Base-by-base conservation (phyloP, 2,797 vertebrate species). In the Apogon hyalosoma region DNA sequence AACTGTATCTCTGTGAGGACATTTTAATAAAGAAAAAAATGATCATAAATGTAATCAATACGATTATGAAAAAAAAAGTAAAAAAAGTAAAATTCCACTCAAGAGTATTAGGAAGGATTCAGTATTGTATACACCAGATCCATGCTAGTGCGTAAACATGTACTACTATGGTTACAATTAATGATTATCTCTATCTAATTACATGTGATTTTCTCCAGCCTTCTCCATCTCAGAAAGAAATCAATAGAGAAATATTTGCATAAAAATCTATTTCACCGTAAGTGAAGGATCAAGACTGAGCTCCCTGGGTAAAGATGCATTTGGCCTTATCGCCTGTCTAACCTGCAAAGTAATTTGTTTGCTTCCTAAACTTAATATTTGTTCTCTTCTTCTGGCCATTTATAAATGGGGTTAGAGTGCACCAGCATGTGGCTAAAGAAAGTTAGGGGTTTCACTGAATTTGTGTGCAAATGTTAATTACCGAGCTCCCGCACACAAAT, bases 201-300 rank as follows among this genome's bases (percentile, higher is more conserved):
- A 90, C 80, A 86, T 85, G 87, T 72, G 63, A 80, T 83, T 90
- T 88, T 82, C 83, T 79, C 79, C 79, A 86, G 87, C 80, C 69
- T 31, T 43, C 77, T 86, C 81, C 73, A 83, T 90, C 85, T 87
- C 90, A 90, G 88, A 86, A 75, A 65, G 75, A 66, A 57, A 93
- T 95, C 93, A 73, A 94, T 94, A 67, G 73, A 73, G 76, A 77
- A 69, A 70, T 88, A 94, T 94, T 92, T 94, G 90, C 93, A 94
- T 94, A 92, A 93, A 93, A 93, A 93, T 94, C 92, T 92, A 93
- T 94, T 93, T 92, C 84, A 73, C 77, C 48, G 60, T 79, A 83
- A 80, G 70, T 59, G 67, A 76, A 60, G 80, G 86, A 90, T 90
- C 75, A 86, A 76, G 75, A 77, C 80, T 79, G 85, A 88, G 89